Percentiles rank a stretch among this genome's conserved stretches.
phyloP scores from a whole-genome alignment of 1,140 invertebrate species.

The Nautilus pompilius region DNA sequence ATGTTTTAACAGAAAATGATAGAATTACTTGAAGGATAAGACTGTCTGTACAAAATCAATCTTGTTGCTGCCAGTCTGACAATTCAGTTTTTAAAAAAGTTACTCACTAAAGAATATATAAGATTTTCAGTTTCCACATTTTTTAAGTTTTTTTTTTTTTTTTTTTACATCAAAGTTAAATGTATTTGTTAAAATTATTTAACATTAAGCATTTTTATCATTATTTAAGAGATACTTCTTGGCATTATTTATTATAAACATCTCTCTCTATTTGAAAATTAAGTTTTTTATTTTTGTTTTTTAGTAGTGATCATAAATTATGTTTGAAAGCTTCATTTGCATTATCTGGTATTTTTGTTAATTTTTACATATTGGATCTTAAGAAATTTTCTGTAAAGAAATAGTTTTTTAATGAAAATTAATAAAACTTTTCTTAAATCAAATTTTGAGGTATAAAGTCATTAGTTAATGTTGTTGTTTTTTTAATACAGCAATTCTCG shows the following conservation, averaged over 20 bases:
- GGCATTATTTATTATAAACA: no score
- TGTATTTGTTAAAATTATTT: no score
- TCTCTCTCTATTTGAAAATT: no score
- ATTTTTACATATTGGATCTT: neutral
- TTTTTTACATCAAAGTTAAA: no score
- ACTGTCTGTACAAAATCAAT: neutral
- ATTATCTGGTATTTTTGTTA: neutral
- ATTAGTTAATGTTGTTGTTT: neutral
- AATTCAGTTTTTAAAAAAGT: no score
- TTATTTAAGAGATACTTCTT: no score
- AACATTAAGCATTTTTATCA: no score
- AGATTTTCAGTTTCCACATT: neutral
- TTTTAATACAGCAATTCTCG: conserved; percentile 21
- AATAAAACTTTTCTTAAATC: neutral
- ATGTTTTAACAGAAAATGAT: neutral
- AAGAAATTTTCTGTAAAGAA: neutral
- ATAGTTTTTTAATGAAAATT: neutral
- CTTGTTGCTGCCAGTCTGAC: no score
- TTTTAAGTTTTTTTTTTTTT: no score
- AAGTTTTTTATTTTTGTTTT: neutral
- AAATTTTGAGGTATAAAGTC: neutral
- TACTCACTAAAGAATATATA: neutral
- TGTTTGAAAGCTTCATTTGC: neutral
- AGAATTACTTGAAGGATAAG: neutral
- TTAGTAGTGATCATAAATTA: neutral